These are phyloP conservation scores for Arctopsyche grandis DNA, from an alignment of 1,140 invertebrate genomes.

Conservation along the genomic window DNA sequence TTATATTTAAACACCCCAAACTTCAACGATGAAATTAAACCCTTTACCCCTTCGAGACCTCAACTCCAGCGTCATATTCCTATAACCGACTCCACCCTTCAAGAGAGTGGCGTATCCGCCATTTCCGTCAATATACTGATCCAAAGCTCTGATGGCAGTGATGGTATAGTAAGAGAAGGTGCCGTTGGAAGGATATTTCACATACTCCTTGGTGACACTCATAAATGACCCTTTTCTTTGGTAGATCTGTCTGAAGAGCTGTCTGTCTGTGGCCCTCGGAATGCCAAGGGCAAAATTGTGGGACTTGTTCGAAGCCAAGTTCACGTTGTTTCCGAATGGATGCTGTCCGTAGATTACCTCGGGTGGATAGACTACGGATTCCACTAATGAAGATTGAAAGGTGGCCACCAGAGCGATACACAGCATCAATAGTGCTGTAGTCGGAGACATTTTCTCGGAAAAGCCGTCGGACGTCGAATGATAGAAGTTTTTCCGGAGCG, in stretches of 20 bases:
- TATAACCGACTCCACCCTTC: constrained; percentile 61
- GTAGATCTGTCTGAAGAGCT: constrained; percentile 56
- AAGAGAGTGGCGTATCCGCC: constrained; percentile 58
- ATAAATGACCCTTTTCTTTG: constrained; percentile 58
- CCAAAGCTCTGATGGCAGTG: constrained; percentile 61
- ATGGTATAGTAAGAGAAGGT: constrained; percentile 54
- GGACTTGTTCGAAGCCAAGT: constrained; percentile 38
- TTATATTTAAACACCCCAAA: constrained; percentile 55
- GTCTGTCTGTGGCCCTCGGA: constrained; percentile 48
- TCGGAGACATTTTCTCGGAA: not conserved
- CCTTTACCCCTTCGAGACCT: constrained; percentile 61
- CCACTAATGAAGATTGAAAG: not conserved
- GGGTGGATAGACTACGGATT: not conserved
- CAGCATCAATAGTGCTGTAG: not conserved
- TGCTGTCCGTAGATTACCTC: not conserved
- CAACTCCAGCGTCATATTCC: constrained; percentile 58
- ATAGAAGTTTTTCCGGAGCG: no score
- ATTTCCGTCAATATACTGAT: constrained; percentile 66
- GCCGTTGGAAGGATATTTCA: constrained; percentile 55
- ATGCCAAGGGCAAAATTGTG: constrained; percentile 45
- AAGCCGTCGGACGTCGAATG: not conserved
- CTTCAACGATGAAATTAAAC: constrained; percentile 60
- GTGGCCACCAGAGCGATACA: not conserved
- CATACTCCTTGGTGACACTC: constrained; percentile 56
- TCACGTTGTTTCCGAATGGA: constrained; percentile 19